Percentiles rank a stretch among this genome's conserved stretches.
These are phyloP conservation scores for Tetranychus cinnabarinus DNA, from an alignment of 1,140 invertebrate genomes.

Conservation along the genomic window DNA sequence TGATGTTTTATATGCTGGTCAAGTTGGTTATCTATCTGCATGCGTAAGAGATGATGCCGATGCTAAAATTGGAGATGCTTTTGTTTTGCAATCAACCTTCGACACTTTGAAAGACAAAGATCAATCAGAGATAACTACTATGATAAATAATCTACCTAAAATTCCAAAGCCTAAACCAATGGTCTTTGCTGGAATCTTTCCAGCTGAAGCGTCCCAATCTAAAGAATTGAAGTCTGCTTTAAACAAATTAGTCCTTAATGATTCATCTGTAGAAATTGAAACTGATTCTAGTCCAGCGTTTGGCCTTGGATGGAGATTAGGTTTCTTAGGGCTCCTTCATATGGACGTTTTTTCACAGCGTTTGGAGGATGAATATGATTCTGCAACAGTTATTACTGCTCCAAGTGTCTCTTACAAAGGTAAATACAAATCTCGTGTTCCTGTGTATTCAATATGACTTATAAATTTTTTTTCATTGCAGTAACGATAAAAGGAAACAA, in stretches of 20 bases:
- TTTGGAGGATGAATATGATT: constrained; percentile 62
- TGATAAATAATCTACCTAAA: neutral
- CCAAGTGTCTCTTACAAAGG: constrained; percentile 79
- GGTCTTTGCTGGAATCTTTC: constrained; percentile 37
- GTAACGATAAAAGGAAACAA: constrained; percentile 41
- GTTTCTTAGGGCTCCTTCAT: constrained; percentile 79
- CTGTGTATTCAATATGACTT: neutral
- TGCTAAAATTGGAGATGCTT: constrained; percentile 58
- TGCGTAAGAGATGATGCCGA: constrained; percentile 55
- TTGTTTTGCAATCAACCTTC: constrained; percentile 28
- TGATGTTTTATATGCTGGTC: constrained; percentile 45
- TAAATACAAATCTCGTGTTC: constrained; percentile 12
- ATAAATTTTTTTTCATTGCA: neutral
- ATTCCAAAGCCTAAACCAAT: constrained; percentile 11
- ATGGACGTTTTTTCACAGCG: constrained; percentile 88
- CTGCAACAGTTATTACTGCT: constrained; percentile 65
- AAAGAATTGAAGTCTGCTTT: constrained; percentile 46
- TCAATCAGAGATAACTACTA: neutral
- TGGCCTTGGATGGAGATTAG: constrained; percentile 76
- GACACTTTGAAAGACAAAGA: neutral
- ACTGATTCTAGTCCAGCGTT: constrained; percentile 65
- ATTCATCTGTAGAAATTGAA: constrained; percentile 56
- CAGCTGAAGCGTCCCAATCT: constrained; percentile 65
- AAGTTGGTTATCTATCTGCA: constrained; percentile 55
- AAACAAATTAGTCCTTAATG: constrained; percentile 75